Conservation (phyloP, 2,113 vertebrate species). For the Tor tambroides region DNA sequence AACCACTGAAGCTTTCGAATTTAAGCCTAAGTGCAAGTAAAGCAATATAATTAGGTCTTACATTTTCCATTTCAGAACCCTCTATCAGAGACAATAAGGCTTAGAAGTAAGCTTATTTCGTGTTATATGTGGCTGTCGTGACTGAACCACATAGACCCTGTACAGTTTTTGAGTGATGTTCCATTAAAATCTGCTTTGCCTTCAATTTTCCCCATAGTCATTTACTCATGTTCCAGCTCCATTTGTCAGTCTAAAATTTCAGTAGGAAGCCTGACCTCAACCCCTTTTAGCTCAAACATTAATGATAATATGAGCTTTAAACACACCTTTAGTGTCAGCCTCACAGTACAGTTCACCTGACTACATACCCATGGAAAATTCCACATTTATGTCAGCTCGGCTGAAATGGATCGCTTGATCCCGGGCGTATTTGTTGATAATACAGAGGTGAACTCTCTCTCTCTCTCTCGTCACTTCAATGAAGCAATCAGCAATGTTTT, state of each 20-base stretch:
- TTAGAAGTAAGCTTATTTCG: background rate
- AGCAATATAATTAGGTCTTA: constrained; percentile 20
- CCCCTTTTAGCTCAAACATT: constrained; percentile 53
- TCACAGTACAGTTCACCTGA: constrained; percentile 14
- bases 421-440: constrained; percentile 10
- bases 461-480: background rate
- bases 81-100: background rate
- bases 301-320: constrained; percentile 47
- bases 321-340: constrained; percentile 19
- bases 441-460: background rate
- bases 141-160: background rate
- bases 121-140: background rate
- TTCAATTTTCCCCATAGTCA: constrained; percentile 39
- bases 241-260: constrained; percentile 35
- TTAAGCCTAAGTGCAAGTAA: background rate
- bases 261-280: constrained; percentile 46
- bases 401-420: constrained; percentile 24
- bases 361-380: constrained; percentile 38
- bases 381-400: background rate
- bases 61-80: background rate
- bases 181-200: constrained; percentile 46
- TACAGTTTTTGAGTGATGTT: constrained; percentile 28
- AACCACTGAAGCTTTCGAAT: background rate
- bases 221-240: constrained; percentile 42
- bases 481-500: constrained; percentile 18